Base-by-base conservation (phyloP, 2,797 vertebrate species). In the Synaphobranchus kaupii region DNA sequence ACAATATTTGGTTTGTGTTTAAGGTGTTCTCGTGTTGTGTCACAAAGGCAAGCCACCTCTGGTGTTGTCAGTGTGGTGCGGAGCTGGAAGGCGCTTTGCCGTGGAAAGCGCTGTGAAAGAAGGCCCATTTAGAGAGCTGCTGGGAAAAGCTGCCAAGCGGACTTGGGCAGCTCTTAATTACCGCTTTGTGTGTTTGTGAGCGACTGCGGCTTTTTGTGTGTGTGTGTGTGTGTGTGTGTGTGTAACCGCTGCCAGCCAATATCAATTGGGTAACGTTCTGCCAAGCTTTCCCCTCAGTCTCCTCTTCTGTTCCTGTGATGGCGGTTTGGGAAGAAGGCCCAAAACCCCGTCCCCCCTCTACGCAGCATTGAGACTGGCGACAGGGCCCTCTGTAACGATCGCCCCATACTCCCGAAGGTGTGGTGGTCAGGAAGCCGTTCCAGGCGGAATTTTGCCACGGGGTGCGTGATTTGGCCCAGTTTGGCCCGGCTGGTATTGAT, bases 1-100 rank as follows among this genome's bases (percentile, higher is more conserved):
- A 86, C 48, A 87, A 71, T 86, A 85, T 85, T 90, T 20, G 85
- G 63, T 66, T 66, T 85, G 66, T 86, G 39, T 44, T 48, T 48
- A 68, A 34, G 56, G 31, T n/a, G 83, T n/a, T 56, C 34, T 78
- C 60, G n/a, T 39, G 10, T 80, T 20, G 25, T 4, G 73, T 52
- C 22, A 52, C 17, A 34, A 28, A 71, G 47, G 60, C 31, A 54
- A 9, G 85, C 48, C 52, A 47, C 10, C 3, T 56, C 31, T 78
- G 39, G 34, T n/a, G 4, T 68, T 15, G 52, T 39, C 52, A 5
- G 50, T 17, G 68, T 48, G 60, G 56, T 44, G 47, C 54, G 47
- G 44, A 81, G 78, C 28, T 81, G 78, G 78, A 81, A 22, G 78
- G 20, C 47, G 20, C 44, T 2, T 39, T 15, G 73, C 73, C 3